phyloP scores from a whole-genome alignment of 2,113 vertebrate species.

The Notechis scutatus region DNA sequence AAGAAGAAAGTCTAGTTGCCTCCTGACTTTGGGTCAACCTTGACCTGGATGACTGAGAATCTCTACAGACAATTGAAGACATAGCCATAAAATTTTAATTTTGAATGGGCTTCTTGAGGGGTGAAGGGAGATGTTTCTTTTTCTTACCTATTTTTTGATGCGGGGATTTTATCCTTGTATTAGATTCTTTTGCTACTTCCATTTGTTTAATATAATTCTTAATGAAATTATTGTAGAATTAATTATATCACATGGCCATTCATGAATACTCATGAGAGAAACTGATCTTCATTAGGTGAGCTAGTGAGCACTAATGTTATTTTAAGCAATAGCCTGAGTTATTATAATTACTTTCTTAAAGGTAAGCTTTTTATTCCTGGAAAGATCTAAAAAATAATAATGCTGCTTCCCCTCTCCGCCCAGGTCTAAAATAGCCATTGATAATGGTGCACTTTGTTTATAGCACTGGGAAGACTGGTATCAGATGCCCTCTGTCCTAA shows the following conservation, averaged over 20 bases:
- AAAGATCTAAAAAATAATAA: background rate
- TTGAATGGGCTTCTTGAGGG: background rate
- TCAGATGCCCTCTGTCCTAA: conserved; percentile 24
- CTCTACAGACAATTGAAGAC: too few species aligned
- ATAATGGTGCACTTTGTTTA: conserved; percentile 52
- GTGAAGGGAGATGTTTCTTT: background rate
- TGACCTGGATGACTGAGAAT: too few species aligned
- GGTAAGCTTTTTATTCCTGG: background rate
- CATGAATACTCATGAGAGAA: conserved; percentile 34
- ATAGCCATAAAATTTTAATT: background rate
- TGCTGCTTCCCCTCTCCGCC: conserved; percentile 6
- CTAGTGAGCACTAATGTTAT: conserved; percentile 19
- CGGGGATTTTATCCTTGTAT: background rate
- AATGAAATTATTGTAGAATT: conserved; percentile 8
- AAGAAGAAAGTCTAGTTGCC: too few species aligned
- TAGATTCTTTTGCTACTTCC: background rate
- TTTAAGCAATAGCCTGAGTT: background rate
- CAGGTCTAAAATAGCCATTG: conserved; percentile 24
- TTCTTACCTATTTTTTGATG: background rate
- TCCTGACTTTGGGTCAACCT: too few species aligned
- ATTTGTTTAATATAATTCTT: background rate
- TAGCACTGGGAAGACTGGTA: conserved; percentile 35
- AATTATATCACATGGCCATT: conserved; percentile 34
- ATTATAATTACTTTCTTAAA: conserved; percentile 25
- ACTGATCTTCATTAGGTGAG: conserved; percentile 7